phyloP scores from a whole-genome alignment of 2,888 invertebrate species.

The Drosophila aldrichi region DNA sequence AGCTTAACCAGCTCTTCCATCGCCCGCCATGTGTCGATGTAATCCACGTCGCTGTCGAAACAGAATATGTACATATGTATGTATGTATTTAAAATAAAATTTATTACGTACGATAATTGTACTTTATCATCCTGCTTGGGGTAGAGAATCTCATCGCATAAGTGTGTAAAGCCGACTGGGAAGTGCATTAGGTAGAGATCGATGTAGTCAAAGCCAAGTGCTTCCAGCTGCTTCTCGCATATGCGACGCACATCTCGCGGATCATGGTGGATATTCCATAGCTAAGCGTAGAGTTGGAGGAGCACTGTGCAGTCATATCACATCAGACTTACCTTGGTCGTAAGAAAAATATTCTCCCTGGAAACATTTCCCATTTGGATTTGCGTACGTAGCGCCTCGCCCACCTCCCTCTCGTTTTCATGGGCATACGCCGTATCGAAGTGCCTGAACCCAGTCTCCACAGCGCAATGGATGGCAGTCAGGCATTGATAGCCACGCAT shows the following conservation, averaged over 20 bases:
- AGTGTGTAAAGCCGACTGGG: slow-evolving; percentile 89
- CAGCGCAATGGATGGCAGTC: slow-evolving; percentile 84
- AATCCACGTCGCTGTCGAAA: slow-evolving; percentile 85
- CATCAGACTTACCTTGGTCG: slow-evolving; percentile 71
- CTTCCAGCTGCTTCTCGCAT: slow-evolving; percentile 87
- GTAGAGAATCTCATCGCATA: slow-evolving; percentile 84
- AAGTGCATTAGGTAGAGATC: slow-evolving; percentile 94
- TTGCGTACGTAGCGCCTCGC: slow-evolving; percentile 85
- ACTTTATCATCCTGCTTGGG: slow-evolving; percentile 32
- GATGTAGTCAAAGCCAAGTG: slow-evolving; percentile 90
- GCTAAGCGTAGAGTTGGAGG: slow-evolving; percentile 18
- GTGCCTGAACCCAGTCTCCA: slow-evolving; percentile 86
- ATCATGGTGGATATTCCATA: slow-evolving; percentile 86
- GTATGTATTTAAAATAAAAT: too few relatives aligned
- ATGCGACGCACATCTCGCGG: slow-evolving; percentile 89
- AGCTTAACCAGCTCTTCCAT: slow-evolving; percentile 82
- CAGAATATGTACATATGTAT: too few relatives aligned
- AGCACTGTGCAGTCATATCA: too few relatives aligned
- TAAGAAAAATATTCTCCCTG: slow-evolving; percentile 84
- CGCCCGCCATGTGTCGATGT: slow-evolving; percentile 83
- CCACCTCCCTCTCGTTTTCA: slow-evolving; percentile 85
- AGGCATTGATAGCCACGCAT: slow-evolving; percentile 77
- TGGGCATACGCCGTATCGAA: slow-evolving; percentile 86
- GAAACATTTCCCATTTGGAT: slow-evolving; percentile 84
- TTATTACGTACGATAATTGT: slow-evolving; percentile 42